A percentile compares a stretch with the other conserved stretches of the same genome.
phyloP scores from a whole-genome alignment of 2,797 vertebrate genomes.

The Atherinosoma microstoma region DNA sequence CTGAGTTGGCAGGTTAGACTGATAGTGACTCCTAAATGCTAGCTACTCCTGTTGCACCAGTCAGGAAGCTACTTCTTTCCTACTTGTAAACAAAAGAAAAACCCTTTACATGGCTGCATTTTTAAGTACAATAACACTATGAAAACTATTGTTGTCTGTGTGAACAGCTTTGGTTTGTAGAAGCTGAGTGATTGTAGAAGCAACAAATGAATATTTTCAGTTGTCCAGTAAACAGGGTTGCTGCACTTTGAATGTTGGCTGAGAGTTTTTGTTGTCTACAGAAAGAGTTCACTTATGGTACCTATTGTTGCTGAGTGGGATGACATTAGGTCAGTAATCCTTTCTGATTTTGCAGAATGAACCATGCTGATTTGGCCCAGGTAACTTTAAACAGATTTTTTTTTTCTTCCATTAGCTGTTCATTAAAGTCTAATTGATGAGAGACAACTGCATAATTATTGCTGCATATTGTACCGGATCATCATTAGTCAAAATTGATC shows the following conservation, averaged over 20 bases:
- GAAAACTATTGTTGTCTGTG: no score
- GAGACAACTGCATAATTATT: slow-evolving; percentile 37
- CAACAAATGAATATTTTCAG: no score
- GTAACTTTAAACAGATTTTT: neutral
- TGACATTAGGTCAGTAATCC: neutral
- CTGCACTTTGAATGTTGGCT: neutral
- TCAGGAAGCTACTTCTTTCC: no score
- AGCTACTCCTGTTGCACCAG: no score
- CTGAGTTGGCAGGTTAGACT: no score
- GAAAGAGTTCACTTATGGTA: neutral
- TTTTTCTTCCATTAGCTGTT: neutral
- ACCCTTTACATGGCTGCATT: no score
- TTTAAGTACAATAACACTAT: no score
- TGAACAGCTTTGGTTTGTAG: no score
- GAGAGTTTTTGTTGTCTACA: neutral
- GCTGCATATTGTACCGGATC: slow-evolving; percentile 34
- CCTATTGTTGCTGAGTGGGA: neutral
- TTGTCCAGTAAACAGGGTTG: no score
- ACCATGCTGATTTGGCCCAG: neutral
- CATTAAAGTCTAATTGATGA: slow-evolving; percentile 6
- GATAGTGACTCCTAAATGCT: no score
- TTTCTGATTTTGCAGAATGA: neutral
- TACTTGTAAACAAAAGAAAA: no score
- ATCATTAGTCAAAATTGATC: slow-evolving; percentile 50
- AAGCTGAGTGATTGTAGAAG: no score